phyloP scores from a whole-genome alignment of 2,888 invertebrate species.

The Ophioninae sp. region DNA sequence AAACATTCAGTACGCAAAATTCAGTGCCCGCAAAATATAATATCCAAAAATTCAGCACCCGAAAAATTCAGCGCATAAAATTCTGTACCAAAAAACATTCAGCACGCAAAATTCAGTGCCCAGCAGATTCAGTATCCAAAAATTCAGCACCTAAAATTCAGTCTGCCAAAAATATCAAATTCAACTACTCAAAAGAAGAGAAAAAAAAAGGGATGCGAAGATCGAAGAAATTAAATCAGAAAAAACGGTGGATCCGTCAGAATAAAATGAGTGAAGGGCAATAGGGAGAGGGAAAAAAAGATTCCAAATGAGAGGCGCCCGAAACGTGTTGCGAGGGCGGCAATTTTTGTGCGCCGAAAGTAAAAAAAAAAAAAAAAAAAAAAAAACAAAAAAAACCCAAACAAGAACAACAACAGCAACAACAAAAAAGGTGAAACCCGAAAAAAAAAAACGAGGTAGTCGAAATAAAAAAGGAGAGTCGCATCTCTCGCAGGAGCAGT shows the following conservation, averaged over 20 bases:
- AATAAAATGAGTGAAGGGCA: slow-evolving; percentile 34
- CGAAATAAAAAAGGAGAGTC: slow-evolving; percentile 35
- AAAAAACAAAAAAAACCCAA: no score
- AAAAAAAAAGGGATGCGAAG: no score
- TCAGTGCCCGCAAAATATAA: no score
- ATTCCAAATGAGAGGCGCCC: slow-evolving; percentile 45
- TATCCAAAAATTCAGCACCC: no score
- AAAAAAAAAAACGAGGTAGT: background rate
- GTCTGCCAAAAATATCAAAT: no score
- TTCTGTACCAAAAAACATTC: no score
- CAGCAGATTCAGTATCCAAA: no score
- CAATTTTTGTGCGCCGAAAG: slow-evolving; percentile 51
- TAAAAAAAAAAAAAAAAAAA: slow-evolving; percentile 6
- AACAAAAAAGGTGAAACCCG: background rate
- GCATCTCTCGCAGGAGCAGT: slow-evolving; percentile 76
- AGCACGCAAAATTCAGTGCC: no score
- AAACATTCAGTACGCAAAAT: no score
- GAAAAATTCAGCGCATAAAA: no score
- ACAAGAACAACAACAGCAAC: background rate
- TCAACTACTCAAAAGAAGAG: no score
- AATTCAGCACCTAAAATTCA: no score
- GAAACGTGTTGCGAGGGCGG: slow-evolving; percentile 63
- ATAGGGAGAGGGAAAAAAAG: slow-evolving; percentile 71
- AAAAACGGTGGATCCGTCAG: background rate
- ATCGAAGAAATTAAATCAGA: background rate